A percentile compares a stretch with the other conserved stretches of the same genome.
These are phyloP conservation scores for Dermatemys mawii DNA, from an alignment of 2,113 vertebrate species.

Conservation along the genomic window DNA sequence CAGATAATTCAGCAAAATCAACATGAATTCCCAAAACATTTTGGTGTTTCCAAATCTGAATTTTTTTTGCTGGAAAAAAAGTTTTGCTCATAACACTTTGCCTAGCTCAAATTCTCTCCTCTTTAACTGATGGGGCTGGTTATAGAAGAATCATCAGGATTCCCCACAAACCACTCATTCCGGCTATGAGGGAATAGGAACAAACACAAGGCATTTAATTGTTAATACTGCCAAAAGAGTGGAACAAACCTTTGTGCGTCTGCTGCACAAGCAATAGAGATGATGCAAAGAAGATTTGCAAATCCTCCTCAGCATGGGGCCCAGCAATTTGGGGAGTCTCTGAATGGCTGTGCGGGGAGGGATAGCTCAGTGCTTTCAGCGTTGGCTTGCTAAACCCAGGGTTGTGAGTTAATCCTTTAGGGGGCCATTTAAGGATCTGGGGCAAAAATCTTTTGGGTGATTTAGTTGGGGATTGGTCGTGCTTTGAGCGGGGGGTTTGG, in stretches of 20 bases:
- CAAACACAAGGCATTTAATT: background rate
- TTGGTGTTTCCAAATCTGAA: background rate
- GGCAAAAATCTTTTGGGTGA: too few species aligned
- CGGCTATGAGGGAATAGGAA: background rate
- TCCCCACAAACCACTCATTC: background rate
- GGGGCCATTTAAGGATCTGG: too few species aligned
- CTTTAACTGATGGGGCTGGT: background rate
- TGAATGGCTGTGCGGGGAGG: background rate
- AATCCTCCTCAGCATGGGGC: background rate
- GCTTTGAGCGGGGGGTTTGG: too few species aligned
- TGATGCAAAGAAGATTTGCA: background rate
- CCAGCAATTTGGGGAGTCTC: too few species aligned
- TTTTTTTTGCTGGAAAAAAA: background rate
- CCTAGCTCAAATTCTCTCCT: background rate
- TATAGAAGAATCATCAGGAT: background rate
- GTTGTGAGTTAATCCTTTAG: too few species aligned
- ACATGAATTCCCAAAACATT: background rate
- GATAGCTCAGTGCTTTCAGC: too few species aligned
- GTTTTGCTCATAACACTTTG: background rate
- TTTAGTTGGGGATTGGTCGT: too few species aligned
- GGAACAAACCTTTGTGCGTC: background rate
- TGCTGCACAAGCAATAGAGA: background rate
- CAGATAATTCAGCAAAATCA: background rate
- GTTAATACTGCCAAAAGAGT: background rate
- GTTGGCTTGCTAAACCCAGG: too few species aligned